Evolutionary conservation across 2,113 vertebrate genomes (phyloP).

Genomic region (Strix uralensis): DNA sequence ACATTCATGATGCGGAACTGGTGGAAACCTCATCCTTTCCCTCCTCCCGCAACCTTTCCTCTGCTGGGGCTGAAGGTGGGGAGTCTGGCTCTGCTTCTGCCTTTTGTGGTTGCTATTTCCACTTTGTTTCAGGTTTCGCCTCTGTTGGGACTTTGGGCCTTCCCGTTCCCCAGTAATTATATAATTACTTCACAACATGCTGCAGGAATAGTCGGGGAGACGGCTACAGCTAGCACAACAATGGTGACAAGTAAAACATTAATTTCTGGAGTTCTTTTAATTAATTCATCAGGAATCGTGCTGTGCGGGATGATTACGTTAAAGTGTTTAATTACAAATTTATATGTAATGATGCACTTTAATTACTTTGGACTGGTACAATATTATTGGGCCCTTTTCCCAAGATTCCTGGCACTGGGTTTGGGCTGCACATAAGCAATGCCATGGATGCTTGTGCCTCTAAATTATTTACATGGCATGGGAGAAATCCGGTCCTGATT

Average conservation of each 20-base stretch:
- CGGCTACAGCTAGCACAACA: constrained; percentile 74
- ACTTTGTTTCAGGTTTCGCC: constrained; percentile 60
- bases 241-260: constrained; percentile 85
- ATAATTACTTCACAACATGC: constrained; percentile 78
- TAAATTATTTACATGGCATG: constrained; percentile 76
- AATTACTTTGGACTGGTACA: constrained; percentile 91
- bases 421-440: constrained; percentile 59
- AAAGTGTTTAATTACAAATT: constrained; percentile 97
- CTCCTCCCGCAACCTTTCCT: neutral
- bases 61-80: neutral
- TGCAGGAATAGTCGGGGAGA: constrained; percentile 71
- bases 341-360: constrained; percentile 90
- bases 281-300: constrained; percentile 88
- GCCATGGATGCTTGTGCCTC: constrained; percentile 65
- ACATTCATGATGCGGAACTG: neutral
- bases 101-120: constrained; percentile 23
- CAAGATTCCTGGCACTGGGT: constrained; percentile 78
- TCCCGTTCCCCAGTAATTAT: constrained; percentile 66
- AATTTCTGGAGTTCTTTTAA: constrained; percentile 89
- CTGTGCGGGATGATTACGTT: constrained; percentile 89
- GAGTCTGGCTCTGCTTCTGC: neutral
- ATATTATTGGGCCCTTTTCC: constrained; percentile 87
- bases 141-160: constrained; percentile 67
- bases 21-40: neutral
- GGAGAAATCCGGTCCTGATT: constrained; percentile 62